Percentiles rank a stretch among this genome's conserved stretches.
These are phyloP conservation scores for Eremophila alpestris DNA, from an alignment of 2,797 vertebrate genomes.

Conservation along the genomic window DNA sequence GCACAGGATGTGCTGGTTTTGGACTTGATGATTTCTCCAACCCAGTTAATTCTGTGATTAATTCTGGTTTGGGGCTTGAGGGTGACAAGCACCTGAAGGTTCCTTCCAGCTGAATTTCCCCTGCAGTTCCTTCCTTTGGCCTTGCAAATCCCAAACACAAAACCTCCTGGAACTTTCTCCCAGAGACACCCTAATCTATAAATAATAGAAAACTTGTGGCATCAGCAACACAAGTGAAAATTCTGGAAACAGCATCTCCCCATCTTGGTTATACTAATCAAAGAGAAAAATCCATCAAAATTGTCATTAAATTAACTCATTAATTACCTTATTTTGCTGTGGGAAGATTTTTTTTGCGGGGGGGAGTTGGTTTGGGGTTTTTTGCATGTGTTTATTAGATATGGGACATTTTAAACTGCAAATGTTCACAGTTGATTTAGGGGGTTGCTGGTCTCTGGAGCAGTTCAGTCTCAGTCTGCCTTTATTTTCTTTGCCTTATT, in stretches of 20 bases:
- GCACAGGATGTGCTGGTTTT: not conserved
- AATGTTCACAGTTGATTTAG: not conserved
- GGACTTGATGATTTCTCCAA: not conserved
- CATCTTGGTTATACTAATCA: not conserved
- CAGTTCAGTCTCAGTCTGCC: not conserved
- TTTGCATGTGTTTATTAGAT: not conserved
- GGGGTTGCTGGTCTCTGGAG: not conserved
- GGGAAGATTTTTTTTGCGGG: not conserved
- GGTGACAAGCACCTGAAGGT: not conserved
- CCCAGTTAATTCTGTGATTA: not conserved
- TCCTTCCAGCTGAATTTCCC: not conserved
- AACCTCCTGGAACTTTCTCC: not conserved
- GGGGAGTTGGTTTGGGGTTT: no score
- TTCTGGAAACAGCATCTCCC: not conserved
- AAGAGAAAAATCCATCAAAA: not conserved
- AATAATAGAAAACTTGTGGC: not conserved
- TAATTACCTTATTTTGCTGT: not conserved
- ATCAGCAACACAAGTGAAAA: not conserved
- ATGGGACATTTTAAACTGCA: not conserved
- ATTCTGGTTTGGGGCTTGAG: not conserved
- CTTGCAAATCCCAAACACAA: not conserved
- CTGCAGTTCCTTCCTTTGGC: not conserved
- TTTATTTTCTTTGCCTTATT: not conserved
- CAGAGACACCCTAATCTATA: rapidly evolving
- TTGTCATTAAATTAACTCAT: no score